Base-by-base conservation (phyloP, 2,888 invertebrate species). In the Trachelus tabidus region DNA sequence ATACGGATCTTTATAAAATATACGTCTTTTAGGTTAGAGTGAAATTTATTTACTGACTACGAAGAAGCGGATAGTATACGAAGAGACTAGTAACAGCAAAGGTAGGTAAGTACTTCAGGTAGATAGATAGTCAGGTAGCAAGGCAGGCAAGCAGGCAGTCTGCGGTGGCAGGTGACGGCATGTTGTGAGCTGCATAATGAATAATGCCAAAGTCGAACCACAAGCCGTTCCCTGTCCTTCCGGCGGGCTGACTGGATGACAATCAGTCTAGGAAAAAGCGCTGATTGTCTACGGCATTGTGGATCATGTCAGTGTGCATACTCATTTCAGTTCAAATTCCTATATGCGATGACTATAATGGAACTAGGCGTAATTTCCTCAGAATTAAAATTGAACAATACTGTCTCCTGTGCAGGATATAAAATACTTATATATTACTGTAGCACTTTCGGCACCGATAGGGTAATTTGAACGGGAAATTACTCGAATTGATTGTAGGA, bases 171-270 rank as follows among this genome's bases (percentile, higher is more conserved):
- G 89, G 89, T 89, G 90, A 89, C 90, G 89, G 90, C 86, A 86
- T 90, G 90, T 90, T 90, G 89, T 85, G 87, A 89, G 87, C 86
- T 90, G 88, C 90, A 90, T 90, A 90, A 91, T 91, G 88, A 90
- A 91, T 90, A 90, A 90, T 88, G 88, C 86, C 85, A 85, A 89
- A 88, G 90, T 86, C 84, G 88, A 90, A 90, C 90, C 90, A 86
- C 90, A 88, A 88, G 88, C 88, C 86, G 87, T 89, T 88, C 86
- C 56, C 88, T 89, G 90, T 89, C 89, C 88, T 89, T 90, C 88
- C 86, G 85, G 85, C 88, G 84, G 86, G 87, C 85, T 89, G 90
- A 90, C 90, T 90, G 90, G 89, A 89, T 90, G 90, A 89, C 90
- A 90, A 89, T 83, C 84, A 87, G 85, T 87, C 85, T 86, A 86